Evolutionary conservation across 2,113 vertebrate genomes (phyloP).

Genomic region (Prunella himalayana): DNA sequence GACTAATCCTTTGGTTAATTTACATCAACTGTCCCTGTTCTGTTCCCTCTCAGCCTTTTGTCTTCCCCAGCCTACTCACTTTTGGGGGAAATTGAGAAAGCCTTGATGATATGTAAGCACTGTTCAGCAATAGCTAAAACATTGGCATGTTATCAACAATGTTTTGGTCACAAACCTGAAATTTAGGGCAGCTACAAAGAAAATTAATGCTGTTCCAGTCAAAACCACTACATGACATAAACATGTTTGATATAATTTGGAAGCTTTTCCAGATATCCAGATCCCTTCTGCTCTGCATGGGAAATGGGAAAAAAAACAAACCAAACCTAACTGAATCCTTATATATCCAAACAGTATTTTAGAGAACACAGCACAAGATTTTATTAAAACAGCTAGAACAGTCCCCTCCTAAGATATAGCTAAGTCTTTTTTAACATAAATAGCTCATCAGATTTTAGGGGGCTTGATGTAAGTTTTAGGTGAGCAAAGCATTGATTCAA

Average conservation of each 20-base stretch:
- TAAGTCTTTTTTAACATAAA: background rate
- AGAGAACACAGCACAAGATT: background rate
- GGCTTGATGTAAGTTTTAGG: background rate
- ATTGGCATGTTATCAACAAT: background rate
- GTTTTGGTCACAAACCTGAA: background rate
- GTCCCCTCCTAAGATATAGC: background rate
- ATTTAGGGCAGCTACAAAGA: background rate
- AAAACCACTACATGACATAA: background rate
- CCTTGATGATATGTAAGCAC: background rate
- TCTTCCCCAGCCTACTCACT: background rate
- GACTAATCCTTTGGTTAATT: background rate
- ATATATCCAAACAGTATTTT: background rate
- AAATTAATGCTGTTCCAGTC: background rate
- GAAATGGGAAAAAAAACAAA: background rate
- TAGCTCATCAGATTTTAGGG: background rate
- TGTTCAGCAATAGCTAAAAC: background rate
- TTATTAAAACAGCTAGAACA: background rate
- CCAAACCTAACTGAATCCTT: background rate
- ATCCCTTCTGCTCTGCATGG: background rate
- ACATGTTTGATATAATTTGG: background rate
- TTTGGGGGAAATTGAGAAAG: background rate
- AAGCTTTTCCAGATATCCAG: background rate
- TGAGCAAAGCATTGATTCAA: background rate
- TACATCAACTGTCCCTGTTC: background rate
- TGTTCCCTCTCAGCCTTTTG: background rate